These are phyloP conservation scores for Scaptomyza parva DNA, from an alignment of 2,888 invertebrate genomes.

Conservation along the genomic window DNA sequence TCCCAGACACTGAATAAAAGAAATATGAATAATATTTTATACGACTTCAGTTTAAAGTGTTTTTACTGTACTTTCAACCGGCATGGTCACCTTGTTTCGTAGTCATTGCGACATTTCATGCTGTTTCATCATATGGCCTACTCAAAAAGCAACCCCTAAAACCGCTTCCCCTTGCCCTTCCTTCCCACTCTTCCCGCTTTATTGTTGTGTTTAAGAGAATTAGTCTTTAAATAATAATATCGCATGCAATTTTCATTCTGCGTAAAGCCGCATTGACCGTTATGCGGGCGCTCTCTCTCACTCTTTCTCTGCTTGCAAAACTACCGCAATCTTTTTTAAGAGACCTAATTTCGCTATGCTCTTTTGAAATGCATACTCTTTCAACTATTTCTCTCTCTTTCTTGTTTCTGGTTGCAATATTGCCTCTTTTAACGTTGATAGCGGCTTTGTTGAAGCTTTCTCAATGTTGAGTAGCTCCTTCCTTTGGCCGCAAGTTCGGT, in stretches of 20 bases:
- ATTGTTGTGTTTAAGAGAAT: background rate
- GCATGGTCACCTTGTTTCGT: conserved; percentile 49
- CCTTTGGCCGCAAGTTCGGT: conserved; percentile 61
- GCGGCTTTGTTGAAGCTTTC: conserved; percentile 65
- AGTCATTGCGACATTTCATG: conserved; percentile 7
- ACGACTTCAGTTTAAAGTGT: too few relatives aligned
- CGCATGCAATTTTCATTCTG: conserved; percentile 58
- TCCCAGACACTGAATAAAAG: background rate
- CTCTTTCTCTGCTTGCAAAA: conserved; percentile 19
- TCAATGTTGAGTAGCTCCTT: conserved; percentile 43
- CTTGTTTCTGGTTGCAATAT: conserved; percentile 25
- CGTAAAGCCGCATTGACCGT: conserved; percentile 51
- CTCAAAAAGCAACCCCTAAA: conserved; percentile 48
- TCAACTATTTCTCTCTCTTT: conserved; percentile 5
- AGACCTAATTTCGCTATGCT: conserved; percentile 33
- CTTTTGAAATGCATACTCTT: conserved; percentile 26
- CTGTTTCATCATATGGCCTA: conserved; percentile 24
- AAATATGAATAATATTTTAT: too few relatives aligned
- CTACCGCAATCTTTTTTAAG: conserved; percentile 48
- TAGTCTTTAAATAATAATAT: conserved; percentile 19
- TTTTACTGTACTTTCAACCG: conserved; percentile 21
- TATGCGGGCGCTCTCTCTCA: conserved; percentile 30
- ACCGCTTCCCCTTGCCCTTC: background rate
- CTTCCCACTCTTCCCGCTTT: background rate
- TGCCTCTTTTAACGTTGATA: conserved; percentile 30